Evolutionary conservation across 30 jellyfish, hydroid and myxozoan species (phyloP).

Genomic region (Catostylus mosaicus): DNA sequence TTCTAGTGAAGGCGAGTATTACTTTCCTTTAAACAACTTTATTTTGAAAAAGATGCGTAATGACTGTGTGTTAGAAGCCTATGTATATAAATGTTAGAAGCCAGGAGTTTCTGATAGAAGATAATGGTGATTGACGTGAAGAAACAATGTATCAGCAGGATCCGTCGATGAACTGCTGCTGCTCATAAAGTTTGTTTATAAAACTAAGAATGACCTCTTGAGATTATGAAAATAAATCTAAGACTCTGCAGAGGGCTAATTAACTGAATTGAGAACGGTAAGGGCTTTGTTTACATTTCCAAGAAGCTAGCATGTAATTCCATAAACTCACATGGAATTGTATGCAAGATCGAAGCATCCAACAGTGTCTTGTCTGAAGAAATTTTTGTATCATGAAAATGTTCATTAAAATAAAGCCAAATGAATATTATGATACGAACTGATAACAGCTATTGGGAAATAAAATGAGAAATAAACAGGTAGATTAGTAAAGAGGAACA

Average conservation of each 20-base stretch:
- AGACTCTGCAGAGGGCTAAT: constrained; percentile 17
- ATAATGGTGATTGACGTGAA: constrained; percentile 5
- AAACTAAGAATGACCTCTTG: constrained; percentile 27
- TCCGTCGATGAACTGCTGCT: constrained; percentile 10
- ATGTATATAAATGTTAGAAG: too few species aligned
- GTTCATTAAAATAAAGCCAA: too few species aligned
- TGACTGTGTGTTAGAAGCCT: too few species aligned
- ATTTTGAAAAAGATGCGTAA: too few species aligned
- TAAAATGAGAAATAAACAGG: too few species aligned
- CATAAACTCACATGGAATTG: not conserved
- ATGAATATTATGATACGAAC: too few species aligned
- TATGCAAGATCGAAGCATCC: not conserved
- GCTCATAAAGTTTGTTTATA: constrained; percentile 18
- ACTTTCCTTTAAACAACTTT: too few species aligned
- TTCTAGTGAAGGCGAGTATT: too few species aligned
- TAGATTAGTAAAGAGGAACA: too few species aligned
- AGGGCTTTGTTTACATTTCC: constrained; percentile 17
- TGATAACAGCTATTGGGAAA: too few species aligned
- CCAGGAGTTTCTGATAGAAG: not conserved
- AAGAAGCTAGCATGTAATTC: not conserved
- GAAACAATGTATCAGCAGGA: constrained; percentile 38
- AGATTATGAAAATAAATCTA: constrained; percentile 13
- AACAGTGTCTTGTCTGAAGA: not conserved
- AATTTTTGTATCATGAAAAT: too few species aligned
- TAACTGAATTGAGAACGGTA: constrained; percentile 32